Evolutionary conservation across 2,113 vertebrate genomes (phyloP).

Genomic region (Engystomops pustulosus): DNA sequence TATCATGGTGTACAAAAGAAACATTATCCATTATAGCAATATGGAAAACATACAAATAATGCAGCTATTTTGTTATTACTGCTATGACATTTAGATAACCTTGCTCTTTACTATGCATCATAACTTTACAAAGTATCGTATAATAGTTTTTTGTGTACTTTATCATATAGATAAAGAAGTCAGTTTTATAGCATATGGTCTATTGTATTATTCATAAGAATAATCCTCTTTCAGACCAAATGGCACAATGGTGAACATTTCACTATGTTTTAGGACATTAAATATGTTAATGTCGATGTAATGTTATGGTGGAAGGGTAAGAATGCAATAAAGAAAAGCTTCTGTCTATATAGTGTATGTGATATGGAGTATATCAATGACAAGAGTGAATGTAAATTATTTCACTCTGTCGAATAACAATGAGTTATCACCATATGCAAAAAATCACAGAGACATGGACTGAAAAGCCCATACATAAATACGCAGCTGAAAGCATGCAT

Average conservation of each 20-base stretch:
- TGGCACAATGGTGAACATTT: not conserved
- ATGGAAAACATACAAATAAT: not conserved
- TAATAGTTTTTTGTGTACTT: not conserved
- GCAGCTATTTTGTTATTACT: too few relatives aligned
- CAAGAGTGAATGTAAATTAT: not conserved
- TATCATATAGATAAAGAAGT: too few relatives aligned
- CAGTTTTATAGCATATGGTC: not conserved
- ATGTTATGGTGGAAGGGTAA: not conserved
- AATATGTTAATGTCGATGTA: not conserved
- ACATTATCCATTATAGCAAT: not conserved
- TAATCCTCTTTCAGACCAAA: not conserved
- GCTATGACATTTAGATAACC: too few relatives aligned
- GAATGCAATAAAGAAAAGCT: not conserved
- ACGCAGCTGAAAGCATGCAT: not conserved
- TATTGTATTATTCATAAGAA: not conserved
- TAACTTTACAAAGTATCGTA: not conserved
- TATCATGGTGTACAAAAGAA: too few relatives aligned
- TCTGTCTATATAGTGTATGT: not conserved
- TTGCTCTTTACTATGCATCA: not conserved
- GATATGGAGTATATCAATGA: not conserved
- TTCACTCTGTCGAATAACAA: not conserved
- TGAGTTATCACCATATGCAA: not conserved
- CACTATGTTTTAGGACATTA: not conserved
- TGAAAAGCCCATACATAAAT: constrained; percentile 17
- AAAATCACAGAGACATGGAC: not conserved